Base-by-base conservation (phyloP, 1,140 invertebrate species). In the Pseudomyrmex flavicornis region DNA sequence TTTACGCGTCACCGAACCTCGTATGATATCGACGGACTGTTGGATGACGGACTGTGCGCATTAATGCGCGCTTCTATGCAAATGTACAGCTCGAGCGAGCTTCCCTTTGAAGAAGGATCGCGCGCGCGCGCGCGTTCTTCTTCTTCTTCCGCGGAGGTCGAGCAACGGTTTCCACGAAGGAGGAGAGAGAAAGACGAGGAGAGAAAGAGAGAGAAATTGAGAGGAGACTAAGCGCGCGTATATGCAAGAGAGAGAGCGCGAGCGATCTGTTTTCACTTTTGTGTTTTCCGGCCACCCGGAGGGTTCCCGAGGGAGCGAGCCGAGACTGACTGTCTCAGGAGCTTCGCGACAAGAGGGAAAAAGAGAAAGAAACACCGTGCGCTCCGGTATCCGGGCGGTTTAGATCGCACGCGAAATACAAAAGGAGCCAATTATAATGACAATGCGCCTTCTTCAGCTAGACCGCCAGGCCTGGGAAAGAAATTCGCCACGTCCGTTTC, bases 341-440 rank as follows among this genome's bases (percentile, higher is more conserved):
- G 59, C 9, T 15, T n/a, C 63, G 22, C 35, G 22, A 54, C 54
- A 48, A 56, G 75, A 44, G 63, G 26, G 56, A 50, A 35, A 46
- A 48, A 59, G 65, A 58, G 35, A 68, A 35, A 68, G 88, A 83
- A 35, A 35, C 48, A 82, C 70, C 66, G 66, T 66, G 83, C 86
- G 85, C 80, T 85, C 75, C 85, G 84, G 89, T 86, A 91, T 70
- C 85, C 89, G 80, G 87, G 66, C 91, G 90, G 92, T 93, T 93
- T 91, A 91, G 90, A 94, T 93, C 92, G 91, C 92, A 91, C 90
- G 91, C 91, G 89, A 93, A 93, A 92, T 91, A 93, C 92, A 94
- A 93, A 92, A 91, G 90, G 66, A 91, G 90, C 92, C 93, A 94
- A 94, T 94, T 94, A 94, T 91, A 94, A 94, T 94, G 93, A 94